Base-by-base conservation (phyloP, 2,797 vertebrate genomes). In the Phoeniculus purpureus region DNA sequence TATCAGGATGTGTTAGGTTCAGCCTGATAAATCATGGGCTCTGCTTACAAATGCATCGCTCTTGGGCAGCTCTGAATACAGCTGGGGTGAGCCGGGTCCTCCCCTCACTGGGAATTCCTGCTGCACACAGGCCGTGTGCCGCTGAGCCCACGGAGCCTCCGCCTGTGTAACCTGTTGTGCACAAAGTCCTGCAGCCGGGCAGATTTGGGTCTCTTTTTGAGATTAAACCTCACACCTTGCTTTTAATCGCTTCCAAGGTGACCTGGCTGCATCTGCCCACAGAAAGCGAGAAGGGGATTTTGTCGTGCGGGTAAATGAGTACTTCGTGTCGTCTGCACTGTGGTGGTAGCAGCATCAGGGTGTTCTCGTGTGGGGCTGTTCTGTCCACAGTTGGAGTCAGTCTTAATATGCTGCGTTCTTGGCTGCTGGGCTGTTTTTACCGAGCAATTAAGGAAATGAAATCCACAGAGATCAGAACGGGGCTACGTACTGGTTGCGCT, bases 321-420 rank as follows among this genome's bases (percentile, higher is more conserved):
- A 45, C 62, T 52, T 26, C 12, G 17, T 43, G 67, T 37, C 52
- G 15, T 15, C 64, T 5, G 27, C 12, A 7, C n/a, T 29, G 26
- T 21, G 48, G 2, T 29, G 2, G 31, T 61, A 5, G 10, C 51
- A 34, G 6, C 2, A 0, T 2, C 9, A 34, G 20, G 21, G 4
- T n/a, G 72, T 45, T 19, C 27, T 31, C n/a, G 20, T 15, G 4
- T 37, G 7, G 40, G 40, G n/a, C n/a, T n/a, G n/a, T n/a, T n/a
- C n/a, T n/a, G n/a, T n/a, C n/a, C n/a, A n/a, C n/a, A n/a, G n/a
- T n/a, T n/a, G n/a, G n/a, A n/a, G n/a, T n/a, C n/a, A n/a, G n/a
- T n/a, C n/a, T n/a, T n/a, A n/a, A n/a, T n/a, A n/a, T n/a, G n/a
- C n/a, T 23, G 4, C n/a, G 72, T 50, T 21, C n/a, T 29, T 32